Base-by-base conservation (phyloP, 1,140 invertebrate genomes). In the Drosophila sechellia region DNA sequence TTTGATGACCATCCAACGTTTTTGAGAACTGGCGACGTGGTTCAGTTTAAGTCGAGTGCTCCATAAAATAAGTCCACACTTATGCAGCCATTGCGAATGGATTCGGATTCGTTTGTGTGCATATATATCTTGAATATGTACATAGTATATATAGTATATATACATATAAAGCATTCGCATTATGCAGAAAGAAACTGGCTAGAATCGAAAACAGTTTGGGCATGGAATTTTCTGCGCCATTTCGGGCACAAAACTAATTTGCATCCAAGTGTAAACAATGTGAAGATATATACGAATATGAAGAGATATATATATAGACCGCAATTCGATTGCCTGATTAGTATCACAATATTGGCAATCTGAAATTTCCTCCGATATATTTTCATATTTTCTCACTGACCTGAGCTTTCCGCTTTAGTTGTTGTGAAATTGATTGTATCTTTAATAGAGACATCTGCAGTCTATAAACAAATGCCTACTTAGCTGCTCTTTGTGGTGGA, bases 61-160 rank as follows among this genome's bases (percentile, higher is more conserved):
- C 61, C 72, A 68, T 77, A 77, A 76, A 77, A 77, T 50, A 76
- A 68, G 40, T 77, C 54, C 73, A 50, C 73, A 77, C 72, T 77
- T 77, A 55, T 76, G 73, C 73, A 54, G 57, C 54, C 20, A 55
- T 25, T 55, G 22, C 46, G 10, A 48, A 50, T 74, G 34, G 50
- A 75, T 27, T 27, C 46, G 22, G 5, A 45, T 12, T 15, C 22
- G 22, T 27, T 13, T 56, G 22, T 11, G 40, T 54, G 17, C 12
- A 59, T 52, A 40, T 42, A 55, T 50, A 57, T 39, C 45, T 39
- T 31, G 31, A 22, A 8, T 35, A 42, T 37, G 5, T 17, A 31
- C 25, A 68, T 27, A 35, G 34, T 31, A 31, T 27, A 13, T 37
- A 37, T 37, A 37, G 35, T 37, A 37, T 50, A 50, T 50, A 39